These are phyloP conservation scores for Todus mexicanus DNA, from an alignment of 2,797 vertebrate species.

Conservation along the genomic window DNA sequence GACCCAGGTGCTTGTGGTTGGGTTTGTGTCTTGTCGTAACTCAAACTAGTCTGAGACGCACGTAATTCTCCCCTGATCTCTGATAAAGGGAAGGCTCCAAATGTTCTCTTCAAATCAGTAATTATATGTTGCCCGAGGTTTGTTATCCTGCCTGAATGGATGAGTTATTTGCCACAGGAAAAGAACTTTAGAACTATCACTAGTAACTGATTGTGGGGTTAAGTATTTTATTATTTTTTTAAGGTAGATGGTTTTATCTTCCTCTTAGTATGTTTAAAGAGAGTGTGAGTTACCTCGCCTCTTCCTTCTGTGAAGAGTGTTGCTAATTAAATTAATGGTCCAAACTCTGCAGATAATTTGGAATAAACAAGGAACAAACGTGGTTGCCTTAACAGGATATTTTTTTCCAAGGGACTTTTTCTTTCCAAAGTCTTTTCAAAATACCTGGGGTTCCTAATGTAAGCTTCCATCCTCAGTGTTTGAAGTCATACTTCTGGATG, in stretches of 20 bases:
- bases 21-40: neutral
- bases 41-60: neutral
- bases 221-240: neutral
- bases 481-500: neutral
- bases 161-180: neutral
- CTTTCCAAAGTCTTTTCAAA: neutral
- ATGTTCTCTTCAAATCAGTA: conserved; percentile 7
- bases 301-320: neutral
- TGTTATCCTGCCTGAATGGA: neutral
- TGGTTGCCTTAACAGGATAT: neutral
- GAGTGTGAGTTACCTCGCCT: neutral
- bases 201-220: neutral
- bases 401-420: neutral
- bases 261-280: neutral
- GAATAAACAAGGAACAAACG: conserved; percentile 7
- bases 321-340: conserved; percentile 13
- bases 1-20: neutral
- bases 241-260: neutral
- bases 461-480: neutral
- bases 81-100: neutral
- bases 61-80: neutral
- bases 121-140: neutral
- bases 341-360: neutral
- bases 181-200: neutral
- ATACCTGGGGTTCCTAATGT: neutral